These are phyloP conservation scores for Axea sp. DNA, from an alignment of 2,888 invertebrate species.

Conservation along the genomic window DNA sequence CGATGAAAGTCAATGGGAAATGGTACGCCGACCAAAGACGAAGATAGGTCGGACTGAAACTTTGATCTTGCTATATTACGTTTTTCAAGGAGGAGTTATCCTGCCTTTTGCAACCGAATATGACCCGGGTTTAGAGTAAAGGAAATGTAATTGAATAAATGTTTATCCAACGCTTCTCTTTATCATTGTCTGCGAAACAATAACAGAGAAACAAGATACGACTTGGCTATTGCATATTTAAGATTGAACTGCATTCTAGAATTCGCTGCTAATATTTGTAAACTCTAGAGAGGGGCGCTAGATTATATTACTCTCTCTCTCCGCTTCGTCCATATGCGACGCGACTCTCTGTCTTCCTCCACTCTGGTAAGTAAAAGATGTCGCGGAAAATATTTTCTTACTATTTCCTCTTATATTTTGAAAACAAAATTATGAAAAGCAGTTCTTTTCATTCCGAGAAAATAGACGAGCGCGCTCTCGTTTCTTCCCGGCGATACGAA, in stretches of 20 bases:
- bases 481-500: neutral
- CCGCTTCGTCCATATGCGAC: neutral
- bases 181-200: constrained; percentile 40
- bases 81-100: constrained; percentile 67
- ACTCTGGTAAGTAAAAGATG: neutral
- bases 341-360: neutral
- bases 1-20: constrained; percentile 59
- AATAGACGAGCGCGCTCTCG: neutral
- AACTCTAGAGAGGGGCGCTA: constrained; percentile 20
- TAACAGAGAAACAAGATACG: constrained; percentile 34
- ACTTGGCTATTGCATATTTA: constrained; percentile 39
- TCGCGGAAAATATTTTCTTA: constrained; percentile 38
- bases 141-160: constrained; percentile 60
- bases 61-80: constrained; percentile 77
- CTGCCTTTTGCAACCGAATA: constrained; percentile 69
- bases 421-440: constrained; percentile 42
- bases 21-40: constrained; percentile 48
- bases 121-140: constrained; percentile 62
- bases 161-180: constrained; percentile 45
- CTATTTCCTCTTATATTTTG: constrained; percentile 30
- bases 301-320: constrained; percentile 19
- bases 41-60: constrained; percentile 66
- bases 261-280: constrained; percentile 59
- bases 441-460: constrained; percentile 7
- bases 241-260: constrained; percentile 40